Evolutionary conservation across 1,140 invertebrate genomes (phyloP).

Genomic region (Drosophila ogumai): DNA sequence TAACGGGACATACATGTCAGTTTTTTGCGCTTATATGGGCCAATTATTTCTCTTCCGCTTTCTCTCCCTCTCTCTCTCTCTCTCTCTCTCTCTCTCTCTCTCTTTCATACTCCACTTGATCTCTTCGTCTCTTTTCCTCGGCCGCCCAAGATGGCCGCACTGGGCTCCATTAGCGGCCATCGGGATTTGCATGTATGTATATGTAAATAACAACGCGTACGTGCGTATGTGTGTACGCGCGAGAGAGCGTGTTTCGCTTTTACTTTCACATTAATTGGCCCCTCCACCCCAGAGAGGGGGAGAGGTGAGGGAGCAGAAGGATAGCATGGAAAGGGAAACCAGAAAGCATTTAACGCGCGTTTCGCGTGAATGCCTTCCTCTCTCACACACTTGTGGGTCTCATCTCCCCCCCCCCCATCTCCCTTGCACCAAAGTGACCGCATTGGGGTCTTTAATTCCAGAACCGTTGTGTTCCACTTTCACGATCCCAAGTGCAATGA

Average conservation of each 20-base stretch:
- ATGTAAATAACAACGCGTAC: background rate
- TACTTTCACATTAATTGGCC: slow-evolving; percentile 68
- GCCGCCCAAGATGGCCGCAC: slow-evolving; percentile 39
- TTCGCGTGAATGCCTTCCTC: slow-evolving; percentile 60
- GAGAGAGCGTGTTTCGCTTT: slow-evolving; percentile 34
- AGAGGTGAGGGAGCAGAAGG: background rate
- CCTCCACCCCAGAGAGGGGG: background rate
- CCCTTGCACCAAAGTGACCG: slow-evolving; percentile 20
- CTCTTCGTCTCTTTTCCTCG: background rate
- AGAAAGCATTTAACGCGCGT: slow-evolving; percentile 67
- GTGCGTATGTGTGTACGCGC: background rate
- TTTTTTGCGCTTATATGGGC: slow-evolving; percentile 41
- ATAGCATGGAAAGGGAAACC: slow-evolving; percentile 19
- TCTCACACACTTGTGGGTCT: background rate
- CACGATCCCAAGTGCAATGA: slow-evolving; percentile 28
- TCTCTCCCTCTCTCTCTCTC: no score
- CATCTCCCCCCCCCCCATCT: background rate
- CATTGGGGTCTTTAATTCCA: slow-evolving; percentile 27
- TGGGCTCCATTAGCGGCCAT: slow-evolving; percentile 58
- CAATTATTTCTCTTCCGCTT: slow-evolving; percentile 8
- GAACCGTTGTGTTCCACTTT: slow-evolving; percentile 19
- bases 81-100: background rate
- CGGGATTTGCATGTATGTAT: slow-evolving; percentile 30
- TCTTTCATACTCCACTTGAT: background rate
- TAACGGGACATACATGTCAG: slow-evolving; percentile 71